A percentile compares a stretch with the other conserved stretches of the same genome.
Evolutionary conservation across 2,888 invertebrate species (phyloP).

Genomic region (Harpagoxenus sublaevis): DNA sequence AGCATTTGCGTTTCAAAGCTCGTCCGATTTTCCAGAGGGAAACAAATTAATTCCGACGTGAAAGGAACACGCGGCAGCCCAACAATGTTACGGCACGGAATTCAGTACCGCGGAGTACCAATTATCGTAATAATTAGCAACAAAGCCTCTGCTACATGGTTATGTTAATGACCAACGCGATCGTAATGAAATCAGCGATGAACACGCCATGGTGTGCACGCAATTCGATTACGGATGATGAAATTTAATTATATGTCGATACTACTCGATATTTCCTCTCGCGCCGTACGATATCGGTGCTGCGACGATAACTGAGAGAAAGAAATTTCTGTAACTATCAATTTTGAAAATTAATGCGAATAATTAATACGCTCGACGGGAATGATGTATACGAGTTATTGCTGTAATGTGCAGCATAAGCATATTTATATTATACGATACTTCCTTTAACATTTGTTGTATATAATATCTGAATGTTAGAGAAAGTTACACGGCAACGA

Average conservation of each 20-base stretch:
- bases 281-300: neutral
- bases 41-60: constrained; percentile 54
- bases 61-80: constrained; percentile 51
- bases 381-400: neutral
- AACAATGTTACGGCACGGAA: constrained; percentile 53
- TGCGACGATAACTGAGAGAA: constrained; percentile 8
- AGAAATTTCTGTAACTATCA: constrained; percentile 8
- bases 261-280: constrained; percentile 46
- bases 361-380: constrained; percentile 18
- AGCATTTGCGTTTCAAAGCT: constrained; percentile 32
- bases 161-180: constrained; percentile 55
- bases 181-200: constrained; percentile 55
- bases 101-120: constrained; percentile 49
- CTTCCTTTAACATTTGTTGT: neutral
- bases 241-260: constrained; percentile 52
- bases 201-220: constrained; percentile 45
- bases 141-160: constrained; percentile 51
- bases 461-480: neutral
- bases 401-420: neutral
- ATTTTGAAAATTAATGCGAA: constrained; percentile 40
- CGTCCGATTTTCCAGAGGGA: constrained; percentile 50
- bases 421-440: neutral
- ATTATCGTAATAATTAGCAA: constrained; percentile 57
- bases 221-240: constrained; percentile 53
- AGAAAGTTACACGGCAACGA: constrained; percentile 25